Conservation (phyloP, 2,113 vertebrate genomes). For the Tauraco erythrolophus region DNA sequence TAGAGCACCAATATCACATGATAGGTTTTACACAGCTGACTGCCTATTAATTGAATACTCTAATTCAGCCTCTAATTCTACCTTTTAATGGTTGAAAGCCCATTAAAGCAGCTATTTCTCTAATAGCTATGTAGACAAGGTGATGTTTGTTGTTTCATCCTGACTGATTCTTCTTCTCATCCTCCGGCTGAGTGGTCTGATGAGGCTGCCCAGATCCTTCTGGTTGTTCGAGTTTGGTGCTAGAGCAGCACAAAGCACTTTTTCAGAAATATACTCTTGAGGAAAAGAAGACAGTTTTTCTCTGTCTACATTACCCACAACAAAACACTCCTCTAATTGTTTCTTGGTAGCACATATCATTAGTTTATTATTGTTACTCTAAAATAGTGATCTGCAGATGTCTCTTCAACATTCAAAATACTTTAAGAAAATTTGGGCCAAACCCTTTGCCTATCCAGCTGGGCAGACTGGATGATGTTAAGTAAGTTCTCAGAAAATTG, state of each 20-base stretch:
- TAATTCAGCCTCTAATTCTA: constrained; percentile 25
- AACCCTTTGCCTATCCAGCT: not conserved
- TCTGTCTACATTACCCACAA: not conserved
- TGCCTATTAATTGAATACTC: constrained; percentile 50
- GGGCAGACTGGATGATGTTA: not conserved
- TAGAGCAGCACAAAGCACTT: not conserved
- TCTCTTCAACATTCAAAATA: not conserved
- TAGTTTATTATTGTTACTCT: not conserved
- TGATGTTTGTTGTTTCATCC: not conserved
- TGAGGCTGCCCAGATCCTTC: not conserved
- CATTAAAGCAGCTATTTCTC: constrained; percentile 25
- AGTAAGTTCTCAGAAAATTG: not conserved
- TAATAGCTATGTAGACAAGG: constrained; percentile 1
- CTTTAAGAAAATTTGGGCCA: not conserved
- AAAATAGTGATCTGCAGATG: not conserved
- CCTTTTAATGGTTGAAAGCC: constrained; percentile 11
- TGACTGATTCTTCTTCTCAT: not conserved
- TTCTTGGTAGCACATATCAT: not conserved
- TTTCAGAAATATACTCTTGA: not conserved
- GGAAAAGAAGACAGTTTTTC: not conserved
- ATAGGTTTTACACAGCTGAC: constrained; percentile 12
- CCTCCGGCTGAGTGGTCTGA: not conserved
- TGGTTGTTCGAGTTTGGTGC: fast-evolving
- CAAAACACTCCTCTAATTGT: not conserved
- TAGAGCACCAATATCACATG: not conserved